These are phyloP conservation scores for Istiophorus platypterus DNA, from an alignment of 2,113 vertebrate species.

Conservation along the genomic window DNA sequence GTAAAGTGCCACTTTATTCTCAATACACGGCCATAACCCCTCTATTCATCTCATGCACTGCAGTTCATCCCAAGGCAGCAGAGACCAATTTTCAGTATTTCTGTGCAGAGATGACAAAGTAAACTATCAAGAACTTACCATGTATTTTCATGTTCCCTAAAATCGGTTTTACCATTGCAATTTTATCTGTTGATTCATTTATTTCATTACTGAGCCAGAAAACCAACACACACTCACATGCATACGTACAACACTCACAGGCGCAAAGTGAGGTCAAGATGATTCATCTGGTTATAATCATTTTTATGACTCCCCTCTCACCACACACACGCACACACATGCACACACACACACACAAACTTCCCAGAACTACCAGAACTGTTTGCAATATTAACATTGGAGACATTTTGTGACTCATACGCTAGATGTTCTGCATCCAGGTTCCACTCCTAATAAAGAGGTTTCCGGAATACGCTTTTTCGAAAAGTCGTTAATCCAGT, in stretches of 20 bases:
- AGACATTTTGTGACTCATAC: conserved; percentile 34
- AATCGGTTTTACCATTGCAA: neutral
- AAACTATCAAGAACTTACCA: neutral
- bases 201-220: neutral
- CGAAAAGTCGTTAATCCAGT: conserved; percentile 47
- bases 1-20: conserved; percentile 71
- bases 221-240: neutral
- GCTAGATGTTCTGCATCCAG: conserved; percentile 7
- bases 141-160: neutral
- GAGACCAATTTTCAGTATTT: neutral
- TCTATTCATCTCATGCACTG: conserved; percentile 48
- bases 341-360: conserved; percentile 7
- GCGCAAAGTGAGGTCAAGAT: neutral
- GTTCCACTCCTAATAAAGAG: conserved; percentile 17
- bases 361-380: conserved; percentile 25
- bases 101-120: conserved; percentile 14
- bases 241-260: neutral
- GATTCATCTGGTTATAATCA: conserved; percentile 20
- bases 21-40: conserved; percentile 51
- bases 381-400: neutral
- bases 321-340: neutral
- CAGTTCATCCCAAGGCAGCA: conserved; percentile 18
- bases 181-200: no score
- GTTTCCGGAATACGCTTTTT: conserved; percentile 36
- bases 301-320: neutral